These are phyloP conservation scores for Macrosteles quadrilineatus DNA, from an alignment of 1,140 invertebrate species.

Conservation along the genomic window DNA sequence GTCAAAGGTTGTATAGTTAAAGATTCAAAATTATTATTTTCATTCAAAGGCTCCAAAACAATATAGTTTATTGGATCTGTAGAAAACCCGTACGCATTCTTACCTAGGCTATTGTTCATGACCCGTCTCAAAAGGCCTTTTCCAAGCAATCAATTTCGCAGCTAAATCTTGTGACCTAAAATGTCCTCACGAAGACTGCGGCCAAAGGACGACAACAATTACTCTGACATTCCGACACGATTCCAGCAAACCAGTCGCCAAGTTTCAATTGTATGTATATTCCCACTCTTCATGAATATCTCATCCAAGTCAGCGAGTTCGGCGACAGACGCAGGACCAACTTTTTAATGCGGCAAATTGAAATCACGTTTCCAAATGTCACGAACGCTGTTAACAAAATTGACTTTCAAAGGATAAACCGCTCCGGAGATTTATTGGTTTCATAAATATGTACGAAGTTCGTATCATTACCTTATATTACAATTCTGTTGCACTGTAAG, in stretches of 20 bases:
- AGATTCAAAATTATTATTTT: no score
- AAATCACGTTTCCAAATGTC: constrained; percentile 17
- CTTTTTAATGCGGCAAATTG: neutral
- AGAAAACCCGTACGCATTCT: no score
- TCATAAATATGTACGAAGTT: constrained; percentile 1
- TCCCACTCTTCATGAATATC: neutral
- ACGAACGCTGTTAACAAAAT: neutral
- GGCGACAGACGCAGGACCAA: neutral
- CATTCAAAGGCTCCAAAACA: no score
- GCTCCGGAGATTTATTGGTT: neutral
- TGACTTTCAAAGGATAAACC: constrained; percentile 4
- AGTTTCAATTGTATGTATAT: constrained; percentile 7
- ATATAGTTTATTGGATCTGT: no score
- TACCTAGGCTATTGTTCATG: no score
- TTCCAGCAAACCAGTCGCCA: neutral
- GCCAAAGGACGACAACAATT: neutral
- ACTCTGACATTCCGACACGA: constrained; percentile 1
- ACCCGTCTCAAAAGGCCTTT: no score
- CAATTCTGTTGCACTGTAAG: no score
- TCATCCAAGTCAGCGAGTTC: neutral
- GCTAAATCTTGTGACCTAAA: no score
- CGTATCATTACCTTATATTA: neutral
- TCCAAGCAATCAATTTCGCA: no score
- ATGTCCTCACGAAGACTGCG: no score
- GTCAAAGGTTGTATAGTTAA: no score